Base-by-base conservation (phyloP, 2,113 vertebrate genomes). In the Leptodactylus fuscus region DNA sequence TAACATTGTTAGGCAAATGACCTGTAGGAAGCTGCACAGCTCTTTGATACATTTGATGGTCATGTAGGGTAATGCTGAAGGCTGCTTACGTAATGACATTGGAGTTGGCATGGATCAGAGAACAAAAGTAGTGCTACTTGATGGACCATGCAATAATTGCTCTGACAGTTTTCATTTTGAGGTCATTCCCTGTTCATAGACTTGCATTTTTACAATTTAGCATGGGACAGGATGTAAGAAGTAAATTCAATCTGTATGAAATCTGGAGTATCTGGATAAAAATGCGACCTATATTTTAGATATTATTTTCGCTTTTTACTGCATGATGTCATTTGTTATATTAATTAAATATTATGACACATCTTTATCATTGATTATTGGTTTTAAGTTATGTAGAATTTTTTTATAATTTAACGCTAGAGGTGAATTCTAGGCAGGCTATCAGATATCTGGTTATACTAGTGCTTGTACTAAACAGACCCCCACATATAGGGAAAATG, bases 101-200 rank as follows among this genome's bases (percentile, higher is more conserved):
- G 69, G 69, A 71, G 29, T 83, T 83, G 67, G 32, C 51, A 74
- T 74, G 36, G 34, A 83, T 71, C 69, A 73, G n/a, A 74, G 49
- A 53, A 81, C 60, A 46, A 81, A 81, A 74, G 36, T 44, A 70
- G n/a, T 71, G 29, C 65, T 74, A 36, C 36, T 74, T 83, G 81
- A 83, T 74, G 69, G 67, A 74, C 48, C 81, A 44, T 29, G 13
- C 69, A 83, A 74, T 83, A 74, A 83, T 83, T 74, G 69, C 49
- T 60, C 51, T 74, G 81, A 83, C 81, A 83, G 81, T 29, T 83
- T 74, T 58, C 81, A 83, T 83, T 74, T 83, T 74, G 51, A 83
- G 69, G 69, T 60, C 49, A 83, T 83, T 83, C 69, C 69, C 38
- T 74, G 22, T 58, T 58, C 49, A 34, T 83, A 55, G 71, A 53